A percentile compares a stretch with the other conserved stretches of the same genome.
phyloP scores from a whole-genome alignment of 1,140 invertebrate species.

The Papilio aristodemus region DNA sequence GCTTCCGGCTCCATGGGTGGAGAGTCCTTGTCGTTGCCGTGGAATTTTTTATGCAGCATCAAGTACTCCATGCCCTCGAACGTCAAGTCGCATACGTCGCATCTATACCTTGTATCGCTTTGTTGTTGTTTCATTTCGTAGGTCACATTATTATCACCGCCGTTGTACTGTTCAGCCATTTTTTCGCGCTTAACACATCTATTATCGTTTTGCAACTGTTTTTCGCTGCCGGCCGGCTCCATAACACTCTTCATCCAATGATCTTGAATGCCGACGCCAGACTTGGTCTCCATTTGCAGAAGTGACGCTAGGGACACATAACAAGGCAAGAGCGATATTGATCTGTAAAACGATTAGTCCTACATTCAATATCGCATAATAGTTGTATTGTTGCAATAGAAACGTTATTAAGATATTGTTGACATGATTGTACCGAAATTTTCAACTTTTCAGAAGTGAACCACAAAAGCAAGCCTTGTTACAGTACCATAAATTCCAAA shows the following conservation, averaged over 20 bases:
- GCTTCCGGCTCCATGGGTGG: constrained; percentile 58
- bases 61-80: constrained; percentile 73
- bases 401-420: constrained; percentile 69
- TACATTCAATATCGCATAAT: constrained; percentile 51
- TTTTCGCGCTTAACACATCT: constrained; percentile 71
- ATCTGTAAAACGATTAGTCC: constrained; percentile 54
- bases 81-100: constrained; percentile 69
- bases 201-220: constrained; percentile 64
- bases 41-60: constrained; percentile 73
- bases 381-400: constrained; percentile 40
- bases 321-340: constrained; percentile 60
- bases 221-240: constrained; percentile 70
- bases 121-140: constrained; percentile 61
- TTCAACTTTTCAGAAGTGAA: constrained; percentile 58
- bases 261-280: constrained; percentile 66
- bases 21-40: constrained; percentile 68
- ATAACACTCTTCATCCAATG: constrained; percentile 78
- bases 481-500: constrained; percentile 79
- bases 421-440: constrained; percentile 66
- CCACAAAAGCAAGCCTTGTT: constrained; percentile 79
- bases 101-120: constrained; percentile 57
- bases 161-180: constrained; percentile 71
- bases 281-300: constrained; percentile 72
- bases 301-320: constrained; percentile 63
- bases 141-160: constrained; percentile 55